Conservation (phyloP, 2,888 invertebrate genomes). For the Caenorhabditis plicata region DNA sequence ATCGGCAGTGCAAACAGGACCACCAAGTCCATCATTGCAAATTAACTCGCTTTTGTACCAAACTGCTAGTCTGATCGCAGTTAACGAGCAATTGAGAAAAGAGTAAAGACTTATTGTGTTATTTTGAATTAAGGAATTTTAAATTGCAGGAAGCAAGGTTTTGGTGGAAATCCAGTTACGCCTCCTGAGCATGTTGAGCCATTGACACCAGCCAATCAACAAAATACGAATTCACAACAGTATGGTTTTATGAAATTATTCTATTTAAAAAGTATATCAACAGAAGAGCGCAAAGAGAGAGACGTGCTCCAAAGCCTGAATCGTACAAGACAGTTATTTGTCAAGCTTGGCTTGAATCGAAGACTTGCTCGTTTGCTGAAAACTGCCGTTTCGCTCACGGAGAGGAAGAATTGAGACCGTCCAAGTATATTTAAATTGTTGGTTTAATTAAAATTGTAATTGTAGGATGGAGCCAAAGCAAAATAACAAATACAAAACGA, state of each 20-base stretch:
- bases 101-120: constrained; percentile 13
- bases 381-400: constrained; percentile 63
- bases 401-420: constrained; percentile 57
- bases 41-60: constrained; percentile 32
- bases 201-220: too few relatives aligned
- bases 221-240: not conserved
- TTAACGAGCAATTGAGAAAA: constrained; percentile 43
- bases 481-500: constrained; percentile 63
- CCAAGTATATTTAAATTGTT: constrained; percentile 27
- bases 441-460: constrained; percentile 2
- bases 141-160: constrained; percentile 23
- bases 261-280: not conserved
- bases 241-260: not conserved
- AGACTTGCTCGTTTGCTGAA: constrained; percentile 56
- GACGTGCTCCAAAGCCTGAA: constrained; percentile 52
- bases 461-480: constrained; percentile 46
- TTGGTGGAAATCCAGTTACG: constrained; percentile 21
- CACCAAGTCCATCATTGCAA: constrained; percentile 38
- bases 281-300: constrained; percentile 11
- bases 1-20: constrained; percentile 29
- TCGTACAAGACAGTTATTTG: constrained; percentile 65
- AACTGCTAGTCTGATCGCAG: constrained; percentile 40
- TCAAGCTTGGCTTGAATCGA: constrained; percentile 60
- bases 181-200: too few relatives aligned
- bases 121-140: not conserved